Conservation (phyloP, 2,797 vertebrate genomes). For the Kryptolebias ocellatus region DNA sequence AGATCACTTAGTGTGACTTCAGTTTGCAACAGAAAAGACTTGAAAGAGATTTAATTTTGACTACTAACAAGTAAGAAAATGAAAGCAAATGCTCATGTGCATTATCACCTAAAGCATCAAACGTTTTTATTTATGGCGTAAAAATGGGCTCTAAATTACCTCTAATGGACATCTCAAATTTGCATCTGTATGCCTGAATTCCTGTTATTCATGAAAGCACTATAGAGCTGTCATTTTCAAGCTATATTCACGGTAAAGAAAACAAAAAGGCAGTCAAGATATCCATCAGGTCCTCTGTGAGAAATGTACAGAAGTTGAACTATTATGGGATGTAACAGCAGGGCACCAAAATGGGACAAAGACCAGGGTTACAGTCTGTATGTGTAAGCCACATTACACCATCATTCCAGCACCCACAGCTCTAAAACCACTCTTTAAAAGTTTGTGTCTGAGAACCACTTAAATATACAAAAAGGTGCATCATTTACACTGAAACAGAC, state of each 20-base stretch:
- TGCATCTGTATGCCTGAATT: not conserved
- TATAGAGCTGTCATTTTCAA: not conserved
- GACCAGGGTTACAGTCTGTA: slow-evolving; percentile 5
- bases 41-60: not conserved
- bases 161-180: not conserved
- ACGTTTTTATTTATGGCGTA: not conserved
- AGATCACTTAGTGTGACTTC: slow-evolving; percentile 1
- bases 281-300: not conserved
- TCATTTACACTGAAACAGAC: too few species aligned
- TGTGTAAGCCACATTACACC: not conserved
- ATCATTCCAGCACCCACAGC: not conserved
- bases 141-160: not conserved
- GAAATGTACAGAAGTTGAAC: not conserved
- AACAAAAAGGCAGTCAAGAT: not conserved
- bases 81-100: not conserved
- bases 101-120: not conserved
- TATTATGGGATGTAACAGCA: slow-evolving; percentile 20
- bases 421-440: not conserved
- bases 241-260: not conserved
- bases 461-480: not conserved
- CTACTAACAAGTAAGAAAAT: not conserved
- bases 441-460: not conserved
- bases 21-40: not conserved
- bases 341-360: slow-evolving; percentile 11
- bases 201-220: not conserved